Evolutionary conservation across 2,888 invertebrate genomes (phyloP).

Genomic region (Trichogramma dendrolimi): DNA sequence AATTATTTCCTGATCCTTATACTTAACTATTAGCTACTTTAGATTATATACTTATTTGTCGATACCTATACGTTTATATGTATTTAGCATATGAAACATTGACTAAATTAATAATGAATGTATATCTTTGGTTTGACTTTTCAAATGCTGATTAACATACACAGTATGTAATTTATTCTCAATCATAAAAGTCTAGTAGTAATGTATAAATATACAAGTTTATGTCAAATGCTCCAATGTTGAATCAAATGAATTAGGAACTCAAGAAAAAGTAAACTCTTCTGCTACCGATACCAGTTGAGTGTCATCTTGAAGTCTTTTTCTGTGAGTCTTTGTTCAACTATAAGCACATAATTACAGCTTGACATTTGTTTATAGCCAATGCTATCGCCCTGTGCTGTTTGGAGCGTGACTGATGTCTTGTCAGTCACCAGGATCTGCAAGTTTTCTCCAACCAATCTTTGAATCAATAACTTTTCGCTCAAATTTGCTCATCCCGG

Average conservation of each 20-base stretch:
- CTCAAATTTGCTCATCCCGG: slow-evolving; percentile 49
- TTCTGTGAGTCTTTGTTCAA: slow-evolving; percentile 32
- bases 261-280: slow-evolving; percentile 36
- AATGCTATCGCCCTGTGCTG: slow-evolving; percentile 48
- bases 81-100: slow-evolving; percentile 7
- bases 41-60: slow-evolving; percentile 7
- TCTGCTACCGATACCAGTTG: slow-evolving; percentile 52
- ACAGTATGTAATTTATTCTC: slow-evolving; percentile 13
- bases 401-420: slow-evolving; percentile 36
- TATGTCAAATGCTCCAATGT: slow-evolving; percentile 23
- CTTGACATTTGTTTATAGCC: slow-evolving; percentile 33
- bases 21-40: no score
- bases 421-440: slow-evolving; percentile 63
- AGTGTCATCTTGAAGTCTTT: slow-evolving; percentile 45
- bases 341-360: slow-evolving; percentile 21
- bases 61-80: slow-evolving; percentile 9
- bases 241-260: slow-evolving; percentile 22
- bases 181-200: slow-evolving; percentile 21
- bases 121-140: slow-evolving; percentile 27
- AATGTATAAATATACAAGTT: background rate
- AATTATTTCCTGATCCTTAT: slow-evolving; percentile 17
- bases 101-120: slow-evolving; percentile 21
- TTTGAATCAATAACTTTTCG: slow-evolving; percentile 46
- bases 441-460: slow-evolving; percentile 53
- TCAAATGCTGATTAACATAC: slow-evolving; percentile 25